Base-by-base conservation (phyloP, 2,113 vertebrate species). In the Leptodactylus fuscus region DNA sequence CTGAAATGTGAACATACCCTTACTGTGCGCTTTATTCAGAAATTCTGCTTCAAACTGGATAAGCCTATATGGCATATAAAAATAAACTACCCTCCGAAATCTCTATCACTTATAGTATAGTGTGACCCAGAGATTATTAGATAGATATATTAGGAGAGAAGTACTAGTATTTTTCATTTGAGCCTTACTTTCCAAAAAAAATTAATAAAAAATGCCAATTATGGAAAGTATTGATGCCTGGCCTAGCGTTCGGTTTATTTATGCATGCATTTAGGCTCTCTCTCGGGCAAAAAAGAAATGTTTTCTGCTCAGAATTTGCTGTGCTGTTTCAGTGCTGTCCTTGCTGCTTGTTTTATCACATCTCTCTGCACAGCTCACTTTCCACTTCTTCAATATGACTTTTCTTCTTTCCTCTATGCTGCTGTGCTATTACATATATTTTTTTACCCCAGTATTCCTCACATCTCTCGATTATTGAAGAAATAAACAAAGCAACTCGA, bases 381-480 rank as follows among this genome's bases (percentile, higher is more conserved):
- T 27, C 24, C 24, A 65, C 27, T 18, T 65, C 38, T 81, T 81
- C 24, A 29, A 67, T 81, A 13, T 81, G 60, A 12, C 44, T 67
- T 29, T 32, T 60, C 78, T 48, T 29, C 36, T 34, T 32, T 49
- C 60, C 60, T 67, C 29, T 22, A 67, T 48, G 36, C 38, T 48
- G 49, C n/a, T 67, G 36, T 65, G 24, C 79, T 67, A 46, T 67
- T 67, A 81, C 27, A 67, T 34, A 41, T 44, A 32, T 65, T 62
- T 65, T 67, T 76, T 60, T 83, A 58, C 81, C 34, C 38, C 55
- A 49, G 38, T 84, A n/a, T 85, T 34, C 32, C 49, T 82, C 18
- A 67, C 49, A 55, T 38, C 22, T 82, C 49, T 82, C 8, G 29
- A 55, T 82, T 82, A 83, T 69, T 85, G 74, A 79, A 51, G 32